Evolutionary conservation across 2,797 vertebrate species (phyloP).

Genomic region (Lates japonicus): DNA sequence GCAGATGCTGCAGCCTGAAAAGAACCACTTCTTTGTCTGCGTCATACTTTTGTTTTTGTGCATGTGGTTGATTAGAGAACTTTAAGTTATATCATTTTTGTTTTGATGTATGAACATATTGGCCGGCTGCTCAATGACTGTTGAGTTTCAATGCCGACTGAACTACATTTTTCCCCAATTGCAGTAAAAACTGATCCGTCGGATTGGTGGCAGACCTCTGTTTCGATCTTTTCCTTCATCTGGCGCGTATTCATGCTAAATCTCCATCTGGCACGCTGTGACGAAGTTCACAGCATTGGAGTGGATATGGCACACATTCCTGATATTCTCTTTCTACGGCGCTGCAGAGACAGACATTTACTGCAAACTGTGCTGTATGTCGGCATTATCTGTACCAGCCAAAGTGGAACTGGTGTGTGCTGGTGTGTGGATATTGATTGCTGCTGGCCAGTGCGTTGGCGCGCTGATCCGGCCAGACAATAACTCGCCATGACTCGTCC

Average conservation of each 20-base stretch:
- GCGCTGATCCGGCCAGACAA: too few relatives aligned
- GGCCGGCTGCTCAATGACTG: conserved; percentile 32
- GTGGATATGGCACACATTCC: conserved; percentile 84
- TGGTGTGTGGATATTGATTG: conserved; percentile 52
- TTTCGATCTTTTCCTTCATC: conserved; percentile 76
- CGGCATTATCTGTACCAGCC: conserved; percentile 79
- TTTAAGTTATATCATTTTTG: conserved; percentile 54
- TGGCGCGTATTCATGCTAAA: conserved; percentile 71
- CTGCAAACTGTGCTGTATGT: conserved; percentile 83
- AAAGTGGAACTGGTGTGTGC: conserved; percentile 71
- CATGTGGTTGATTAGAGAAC: conserved; percentile 12
- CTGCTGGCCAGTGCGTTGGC: too few relatives aligned
- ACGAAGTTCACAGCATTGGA: conserved; percentile 82
- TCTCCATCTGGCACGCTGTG: conserved; percentile 83
- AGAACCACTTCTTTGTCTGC: not conserved
- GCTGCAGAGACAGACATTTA: conserved; percentile 83
- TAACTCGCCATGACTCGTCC: too few relatives aligned
- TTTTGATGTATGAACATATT: conserved; percentile 22
- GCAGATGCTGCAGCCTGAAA: conserved; percentile 1
- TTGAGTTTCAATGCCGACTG: conserved; percentile 51
- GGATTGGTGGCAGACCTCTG: conserved; percentile 58
- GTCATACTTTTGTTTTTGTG: conserved; percentile 23
- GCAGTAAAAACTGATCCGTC: conserved; percentile 51
- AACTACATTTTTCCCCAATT: conserved; percentile 39
- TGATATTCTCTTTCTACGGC: conserved; percentile 83